Evolutionary conservation across 2,888 invertebrate species (phyloP).

Genomic region (Isotomurus palustris): DNA sequence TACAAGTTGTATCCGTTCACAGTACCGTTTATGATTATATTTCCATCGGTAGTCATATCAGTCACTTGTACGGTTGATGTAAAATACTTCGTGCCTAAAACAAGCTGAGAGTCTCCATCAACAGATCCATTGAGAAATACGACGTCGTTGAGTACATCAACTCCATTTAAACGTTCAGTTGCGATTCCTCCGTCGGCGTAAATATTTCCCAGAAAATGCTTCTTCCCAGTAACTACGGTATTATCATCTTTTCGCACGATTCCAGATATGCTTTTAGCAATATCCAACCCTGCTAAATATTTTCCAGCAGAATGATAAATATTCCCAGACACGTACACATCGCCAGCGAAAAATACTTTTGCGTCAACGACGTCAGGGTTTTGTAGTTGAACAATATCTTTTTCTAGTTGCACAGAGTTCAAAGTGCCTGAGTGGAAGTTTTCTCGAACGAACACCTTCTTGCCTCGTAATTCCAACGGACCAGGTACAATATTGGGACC

Average conservation of each 20-base stretch:
- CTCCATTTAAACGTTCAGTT: constrained; percentile 22
- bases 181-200: constrained; percentile 9
- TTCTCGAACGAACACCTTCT: constrained; percentile 9
- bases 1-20: constrained; percentile 16
- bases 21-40: constrained; percentile 13
- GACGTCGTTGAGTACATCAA: constrained; percentile 17
- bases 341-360: constrained; percentile 7
- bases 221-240: constrained; percentile 23
- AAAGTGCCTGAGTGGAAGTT: constrained; percentile 23
- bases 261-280: constrained; percentile 15
- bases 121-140: constrained; percentile 15
- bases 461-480: constrained; percentile 16
- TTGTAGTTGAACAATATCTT: constrained; percentile 21
- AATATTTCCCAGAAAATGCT: constrained; percentile 19
- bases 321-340: constrained; percentile 16
- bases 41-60: constrained; percentile 1
- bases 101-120: constrained; percentile 4
- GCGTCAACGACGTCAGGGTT: background rate
- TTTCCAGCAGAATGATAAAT: constrained; percentile 17
- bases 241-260: constrained; percentile 18
- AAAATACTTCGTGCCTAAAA: constrained; percentile 14
- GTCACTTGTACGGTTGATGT: background rate
- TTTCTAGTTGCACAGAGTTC: constrained; percentile 15
- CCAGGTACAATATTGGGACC: constrained; percentile 17
- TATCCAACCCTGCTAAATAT: constrained; percentile 24